phyloP scores from a whole-genome alignment of 2,797 vertebrate species.

The Chromobotia macracanthus region DNA sequence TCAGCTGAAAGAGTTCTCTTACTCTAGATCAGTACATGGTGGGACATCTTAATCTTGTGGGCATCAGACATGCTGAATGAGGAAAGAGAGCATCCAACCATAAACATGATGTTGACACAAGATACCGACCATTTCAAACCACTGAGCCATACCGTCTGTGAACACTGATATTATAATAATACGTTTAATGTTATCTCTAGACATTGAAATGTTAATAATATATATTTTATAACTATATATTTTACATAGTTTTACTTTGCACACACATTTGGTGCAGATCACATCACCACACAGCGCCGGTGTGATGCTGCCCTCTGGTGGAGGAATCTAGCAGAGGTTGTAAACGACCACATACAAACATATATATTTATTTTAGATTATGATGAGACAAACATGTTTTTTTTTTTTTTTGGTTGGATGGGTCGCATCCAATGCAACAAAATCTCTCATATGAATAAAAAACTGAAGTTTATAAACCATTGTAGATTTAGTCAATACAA shows the following conservation, averaged over 20 bases:
- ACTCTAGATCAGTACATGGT: constrained; percentile 33
- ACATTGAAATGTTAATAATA: constrained; percentile 1
- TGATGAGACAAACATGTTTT: no score
- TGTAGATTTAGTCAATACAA: no score
- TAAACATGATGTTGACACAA: constrained; percentile 28
- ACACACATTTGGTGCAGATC: not conserved
- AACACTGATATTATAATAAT: constrained; percentile 32
- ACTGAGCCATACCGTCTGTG: constrained; percentile 26
- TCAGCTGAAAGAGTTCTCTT: constrained; percentile 29
- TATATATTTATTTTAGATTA: no score
- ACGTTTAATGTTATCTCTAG: constrained; percentile 27
- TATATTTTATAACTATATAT: no score
- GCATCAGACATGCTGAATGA: constrained; percentile 36
- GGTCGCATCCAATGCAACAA: no score
- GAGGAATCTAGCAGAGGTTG: not conserved
- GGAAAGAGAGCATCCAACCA: constrained; percentile 47
- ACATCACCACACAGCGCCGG: not conserved
- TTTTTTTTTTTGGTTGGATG: no score
- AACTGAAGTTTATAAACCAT: no score
- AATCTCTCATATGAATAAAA: no score
- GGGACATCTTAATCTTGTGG: constrained; percentile 38
- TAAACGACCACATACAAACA: not conserved
- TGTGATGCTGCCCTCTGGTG: constrained; percentile 51
- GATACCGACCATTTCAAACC: constrained; percentile 39
- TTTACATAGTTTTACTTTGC: constrained; percentile 2